Base-by-base conservation (phyloP, 1,140 invertebrate species). In the Heliothis subflexa region DNA sequence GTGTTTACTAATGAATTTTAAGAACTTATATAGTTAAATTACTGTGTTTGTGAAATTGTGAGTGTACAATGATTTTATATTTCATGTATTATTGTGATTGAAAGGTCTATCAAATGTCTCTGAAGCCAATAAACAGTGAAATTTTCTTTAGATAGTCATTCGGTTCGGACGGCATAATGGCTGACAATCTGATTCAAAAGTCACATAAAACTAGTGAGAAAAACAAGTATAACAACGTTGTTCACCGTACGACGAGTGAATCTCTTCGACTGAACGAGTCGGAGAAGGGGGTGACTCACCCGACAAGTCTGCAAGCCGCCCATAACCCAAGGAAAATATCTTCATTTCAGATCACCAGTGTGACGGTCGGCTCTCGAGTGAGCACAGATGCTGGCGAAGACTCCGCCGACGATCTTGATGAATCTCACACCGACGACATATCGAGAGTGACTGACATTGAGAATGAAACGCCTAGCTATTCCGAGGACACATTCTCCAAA, bases 351-450 rank as follows among this genome's bases (percentile, higher is more conserved):
- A 99, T 99, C 88, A 99, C 98, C 91, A 94, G 93, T 93, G 97
- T 98, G 78, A 98, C 97, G 80, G 96, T 97, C 82, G 97, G 97
- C 84, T 97, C 96, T 86, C 96, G 97, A 74, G 96, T 96, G 89
- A 97, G 96, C 94, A 97, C 97, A 89, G 98, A 99, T 94, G 97
- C 97, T 79, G 98, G 98, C 86, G 98, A 98, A 79, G 98, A 99
- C 94, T 98, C 98, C 62, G 97, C 98, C 82, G 98, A 98, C 94
- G 98, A 99, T 96, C 95, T 99, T 90, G 98, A 99, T 94, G 98
- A 99, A 95, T 98, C 97, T 94, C 98, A 98, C 92, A 98, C 98
- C 78, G 98, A 98, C 93, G 97, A 97, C 89, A 97, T 97, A 86
- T 97, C 97, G 83, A 95, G 97, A 84, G 95, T 97, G 77, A 97